These are phyloP conservation scores for Dryoscopus gambensis DNA, from an alignment of 2,113 vertebrate species.

Conservation along the genomic window DNA sequence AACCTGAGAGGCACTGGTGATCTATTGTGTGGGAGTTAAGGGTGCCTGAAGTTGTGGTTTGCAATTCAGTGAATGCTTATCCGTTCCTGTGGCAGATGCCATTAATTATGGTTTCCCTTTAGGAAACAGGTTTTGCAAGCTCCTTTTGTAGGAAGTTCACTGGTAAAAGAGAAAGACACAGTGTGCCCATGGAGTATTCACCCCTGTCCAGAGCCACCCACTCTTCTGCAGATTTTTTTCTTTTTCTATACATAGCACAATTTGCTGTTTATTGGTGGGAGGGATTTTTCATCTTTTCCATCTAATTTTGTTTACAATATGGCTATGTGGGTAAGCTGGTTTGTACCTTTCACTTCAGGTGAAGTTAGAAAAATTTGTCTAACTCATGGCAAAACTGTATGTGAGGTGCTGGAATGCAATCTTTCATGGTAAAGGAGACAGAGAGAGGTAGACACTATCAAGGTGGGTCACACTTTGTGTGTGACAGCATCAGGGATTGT, in stretches of 20 bases:
- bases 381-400: not conserved
- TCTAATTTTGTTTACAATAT: not conserved
- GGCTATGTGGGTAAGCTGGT: not conserved
- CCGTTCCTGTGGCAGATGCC: not conserved
- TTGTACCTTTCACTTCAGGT: not conserved
- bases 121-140: not conserved
- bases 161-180: not conserved
- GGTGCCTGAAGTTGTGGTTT: not conserved
- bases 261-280: not conserved
- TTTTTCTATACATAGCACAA: not conserved
- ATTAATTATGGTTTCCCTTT: conserved; percentile 16
- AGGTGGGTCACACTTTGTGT: not conserved
- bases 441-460: not conserved
- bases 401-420: not conserved
- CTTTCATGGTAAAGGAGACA: not conserved
- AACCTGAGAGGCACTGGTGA: not conserved
- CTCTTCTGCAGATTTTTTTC: not conserved
- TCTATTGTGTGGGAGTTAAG: not conserved
- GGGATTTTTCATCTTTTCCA: not conserved
- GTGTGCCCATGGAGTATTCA: not conserved
- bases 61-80: not conserved
- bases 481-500: not conserved
- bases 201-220: not conserved
- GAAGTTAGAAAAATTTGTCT: not conserved
- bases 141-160: not conserved